Base-by-base conservation (phyloP, 2,797 vertebrate genomes). In the Karalla daura region DNA sequence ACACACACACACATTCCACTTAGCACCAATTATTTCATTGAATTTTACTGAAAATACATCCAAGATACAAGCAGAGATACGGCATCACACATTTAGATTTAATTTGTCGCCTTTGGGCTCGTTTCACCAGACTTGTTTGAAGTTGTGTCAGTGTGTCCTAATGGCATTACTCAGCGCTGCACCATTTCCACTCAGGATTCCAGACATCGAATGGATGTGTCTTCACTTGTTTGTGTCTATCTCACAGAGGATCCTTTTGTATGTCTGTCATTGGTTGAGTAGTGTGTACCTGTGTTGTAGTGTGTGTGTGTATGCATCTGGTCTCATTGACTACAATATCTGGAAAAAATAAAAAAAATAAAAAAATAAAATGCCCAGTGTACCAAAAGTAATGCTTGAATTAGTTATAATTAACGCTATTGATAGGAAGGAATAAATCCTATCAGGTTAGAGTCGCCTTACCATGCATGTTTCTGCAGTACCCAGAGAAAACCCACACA, bases 161-260 rank as follows among this genome's bases (percentile, higher is more conserved):
- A 54, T 37, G 50, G 70, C 74, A 85, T 88, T 87, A 86, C 87
- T 89, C 86, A 89, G 20, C 32, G 27, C 40, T 63, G 52, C 25
- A 78, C 56, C 68, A 85, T 89, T 80, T 81, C 68, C 66, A 14
- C 30, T 37, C 65, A 74, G 45, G 72, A 73, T 80, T 81, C 78
- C 85, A 83, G 61, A 78, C 77, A 54, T 78, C 70, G 72, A 24
- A 30, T 63, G 65, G 70, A 88, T 75, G 25, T 72, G 90, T 70
- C 61, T 67, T 62, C 49, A 83, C 88, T 77, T 80, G 83, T 63
- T 43, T 60, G 46, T 58, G 21, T 77, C 40, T 63, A 0, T 76
- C 43, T 54, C 74, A 47, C 53, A 67, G 43, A 56, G 24, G 43
- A 56, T 37, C 32, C 30, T 58, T 35, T 74, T 55, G 39, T 61